Conservation (phyloP, 2,113 vertebrate species). For the Ammodytes dubius region DNA sequence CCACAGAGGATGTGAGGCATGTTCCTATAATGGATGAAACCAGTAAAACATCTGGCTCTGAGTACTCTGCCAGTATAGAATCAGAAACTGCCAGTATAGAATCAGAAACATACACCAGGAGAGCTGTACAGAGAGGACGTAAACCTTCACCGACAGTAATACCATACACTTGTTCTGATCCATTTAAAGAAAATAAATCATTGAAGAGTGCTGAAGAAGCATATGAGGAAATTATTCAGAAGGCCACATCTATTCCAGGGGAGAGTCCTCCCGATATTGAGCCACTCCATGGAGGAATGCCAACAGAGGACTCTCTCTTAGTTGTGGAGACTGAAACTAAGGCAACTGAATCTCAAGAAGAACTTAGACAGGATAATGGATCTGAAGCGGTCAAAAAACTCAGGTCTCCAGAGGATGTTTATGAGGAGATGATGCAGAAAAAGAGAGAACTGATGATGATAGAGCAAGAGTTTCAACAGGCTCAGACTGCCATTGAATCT, state of each 20-base stretch:
- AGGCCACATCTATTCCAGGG: constrained; percentile 87
- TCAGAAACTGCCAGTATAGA: constrained; percentile 93
- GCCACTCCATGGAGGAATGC: constrained; percentile 95
- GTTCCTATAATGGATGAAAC: constrained; percentile 89
- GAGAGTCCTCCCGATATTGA: constrained; percentile 94
- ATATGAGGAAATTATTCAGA: constrained; percentile 95
- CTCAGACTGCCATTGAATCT: constrained; percentile 85
- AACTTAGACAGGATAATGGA: constrained; percentile 76
- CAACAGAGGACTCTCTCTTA: constrained; percentile 97
- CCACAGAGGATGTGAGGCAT: constrained; percentile 90
- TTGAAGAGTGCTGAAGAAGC: constrained; percentile 94
- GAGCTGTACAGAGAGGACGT: constrained; percentile 76
- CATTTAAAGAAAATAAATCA: constrained; percentile 84
- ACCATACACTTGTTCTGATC: constrained; percentile 87
- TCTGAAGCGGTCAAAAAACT: constrained; percentile 85
- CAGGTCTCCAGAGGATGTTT: constrained; percentile 89
- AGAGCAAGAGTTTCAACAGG: constrained; percentile 87
- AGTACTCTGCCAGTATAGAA: constrained; percentile 93
- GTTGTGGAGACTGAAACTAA: constrained; percentile 89
- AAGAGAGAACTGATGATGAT: constrained; percentile 85
- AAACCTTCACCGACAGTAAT: constrained; percentile 87
- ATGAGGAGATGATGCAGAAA: constrained; percentile 91
- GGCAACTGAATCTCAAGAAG: constrained; percentile 79
- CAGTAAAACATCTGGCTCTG: constrained; percentile 90
- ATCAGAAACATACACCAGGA: constrained; percentile 86